Conservation (phyloP, 2,888 invertebrate species). For the Linnaemya tessellans region DNA sequence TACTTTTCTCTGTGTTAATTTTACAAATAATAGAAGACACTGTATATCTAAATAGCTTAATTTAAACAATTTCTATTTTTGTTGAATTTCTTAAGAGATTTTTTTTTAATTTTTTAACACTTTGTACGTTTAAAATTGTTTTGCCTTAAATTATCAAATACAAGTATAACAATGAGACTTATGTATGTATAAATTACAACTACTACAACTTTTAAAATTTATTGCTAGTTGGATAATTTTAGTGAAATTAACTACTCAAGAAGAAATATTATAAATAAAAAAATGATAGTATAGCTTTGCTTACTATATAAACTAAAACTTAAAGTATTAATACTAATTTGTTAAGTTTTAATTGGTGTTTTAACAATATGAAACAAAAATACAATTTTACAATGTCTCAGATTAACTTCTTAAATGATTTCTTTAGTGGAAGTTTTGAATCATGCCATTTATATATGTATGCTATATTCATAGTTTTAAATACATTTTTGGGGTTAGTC, state of each 20-base stretch:
- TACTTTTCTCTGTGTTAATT: constrained; percentile 18
- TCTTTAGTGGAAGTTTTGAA: neutral
- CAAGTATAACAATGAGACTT: constrained; percentile 50
- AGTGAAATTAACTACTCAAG: constrained; percentile 34
- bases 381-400: constrained; percentile 19
- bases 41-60: constrained; percentile 45
- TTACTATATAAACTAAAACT: constrained; percentile 29
- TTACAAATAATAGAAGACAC: constrained; percentile 50
- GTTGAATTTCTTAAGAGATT: constrained; percentile 20
- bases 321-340: constrained; percentile 19
- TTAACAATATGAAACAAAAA: constrained; percentile 51
- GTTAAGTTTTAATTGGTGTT: constrained; percentile 18
- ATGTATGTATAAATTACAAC: constrained; percentile 34
- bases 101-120: constrained; percentile 38
- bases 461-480: neutral
- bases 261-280: constrained; percentile 46
- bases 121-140: constrained; percentile 64
- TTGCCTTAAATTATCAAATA: constrained; percentile 43
- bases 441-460: neutral
- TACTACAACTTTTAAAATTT: constrained; percentile 25
- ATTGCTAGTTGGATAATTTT: constrained; percentile 29
- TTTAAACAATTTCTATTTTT: constrained; percentile 21
- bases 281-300: constrained; percentile 36
- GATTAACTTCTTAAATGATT: neutral
- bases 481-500: neutral